phyloP scores from a whole-genome alignment of 1,140 invertebrate genomes.

The Eupristina koningsbergeri region DNA sequence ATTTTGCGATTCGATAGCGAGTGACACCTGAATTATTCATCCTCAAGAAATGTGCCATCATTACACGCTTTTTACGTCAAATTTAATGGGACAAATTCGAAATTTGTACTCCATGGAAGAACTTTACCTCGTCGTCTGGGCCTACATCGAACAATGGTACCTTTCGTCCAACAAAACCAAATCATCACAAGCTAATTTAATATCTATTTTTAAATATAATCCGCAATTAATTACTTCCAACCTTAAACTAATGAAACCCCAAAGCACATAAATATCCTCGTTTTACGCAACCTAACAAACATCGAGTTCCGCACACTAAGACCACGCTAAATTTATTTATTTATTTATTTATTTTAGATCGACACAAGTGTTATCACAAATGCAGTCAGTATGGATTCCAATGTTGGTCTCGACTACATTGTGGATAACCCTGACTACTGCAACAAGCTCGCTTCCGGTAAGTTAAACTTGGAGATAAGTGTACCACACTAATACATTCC shows the following conservation, averaged over 20 bases:
- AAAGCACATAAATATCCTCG: no score
- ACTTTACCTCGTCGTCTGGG: no score
- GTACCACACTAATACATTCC: not conserved
- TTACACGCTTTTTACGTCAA: no score
- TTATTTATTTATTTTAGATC: conserved; percentile 54
- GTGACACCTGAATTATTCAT: no score
- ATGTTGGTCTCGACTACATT: conserved; percentile 93
- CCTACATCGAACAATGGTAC: no score
- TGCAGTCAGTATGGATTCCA: conserved; percentile 83
- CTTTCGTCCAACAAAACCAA: no score
- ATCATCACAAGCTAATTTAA: not conserved
- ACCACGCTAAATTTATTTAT: not conserved
- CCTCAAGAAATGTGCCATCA: no score
- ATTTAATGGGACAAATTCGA: no score
- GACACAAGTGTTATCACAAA: conserved; percentile 59
- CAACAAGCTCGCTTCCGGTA: conserved; percentile 88
- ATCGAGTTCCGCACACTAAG: not conserved
- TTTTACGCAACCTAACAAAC: no score
- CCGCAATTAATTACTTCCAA: not conserved
- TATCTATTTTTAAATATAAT: not conserved
- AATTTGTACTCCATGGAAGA: no score
- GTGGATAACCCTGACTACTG: conserved; percentile 95
- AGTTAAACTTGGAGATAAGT: conserved; percentile 47
- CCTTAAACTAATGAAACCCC: not conserved
- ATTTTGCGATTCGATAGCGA: no score